Evolutionary conservation across 2,797 vertebrate genomes (phyloP).

Genomic region (Protonibea diacanthus): DNA sequence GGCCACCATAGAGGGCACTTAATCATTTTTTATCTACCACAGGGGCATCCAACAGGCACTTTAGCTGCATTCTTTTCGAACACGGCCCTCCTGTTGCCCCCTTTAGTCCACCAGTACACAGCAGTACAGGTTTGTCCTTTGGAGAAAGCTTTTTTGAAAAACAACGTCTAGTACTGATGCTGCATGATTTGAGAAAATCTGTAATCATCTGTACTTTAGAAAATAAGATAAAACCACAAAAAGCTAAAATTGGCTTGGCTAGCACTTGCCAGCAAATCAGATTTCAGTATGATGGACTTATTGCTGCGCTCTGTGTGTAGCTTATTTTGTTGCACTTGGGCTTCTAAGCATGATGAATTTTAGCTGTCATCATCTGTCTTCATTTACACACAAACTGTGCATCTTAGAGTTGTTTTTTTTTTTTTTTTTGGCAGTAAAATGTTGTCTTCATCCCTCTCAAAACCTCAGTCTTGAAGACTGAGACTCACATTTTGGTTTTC

Average conservation of each 20-base stretch:
- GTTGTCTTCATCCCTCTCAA: not conserved
- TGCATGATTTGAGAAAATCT: not conserved
- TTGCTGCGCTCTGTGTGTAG: not conserved
- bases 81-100: not conserved
- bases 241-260: not conserved
- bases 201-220: not conserved
- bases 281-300: not conserved
- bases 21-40: not conserved
- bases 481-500: slow-evolving; percentile 5
- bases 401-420: not conserved
- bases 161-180: not conserved
- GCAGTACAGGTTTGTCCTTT: not conserved
- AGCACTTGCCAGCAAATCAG: not conserved
- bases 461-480: not conserved
- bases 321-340: not conserved
- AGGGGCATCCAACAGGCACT: not conserved
- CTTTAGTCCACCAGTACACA: not conserved
- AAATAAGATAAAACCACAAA: not conserved
- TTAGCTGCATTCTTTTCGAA: not conserved
- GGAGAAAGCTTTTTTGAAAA: not conserved
- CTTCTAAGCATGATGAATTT: slow-evolving; percentile 7
- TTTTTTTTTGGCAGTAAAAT: not conserved
- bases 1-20: not conserved
- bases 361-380: slow-evolving; percentile 8
- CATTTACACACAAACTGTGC: not conserved